Conservation (phyloP, 2,797 vertebrate species). For the Arctocebus calabarensis region DNA sequence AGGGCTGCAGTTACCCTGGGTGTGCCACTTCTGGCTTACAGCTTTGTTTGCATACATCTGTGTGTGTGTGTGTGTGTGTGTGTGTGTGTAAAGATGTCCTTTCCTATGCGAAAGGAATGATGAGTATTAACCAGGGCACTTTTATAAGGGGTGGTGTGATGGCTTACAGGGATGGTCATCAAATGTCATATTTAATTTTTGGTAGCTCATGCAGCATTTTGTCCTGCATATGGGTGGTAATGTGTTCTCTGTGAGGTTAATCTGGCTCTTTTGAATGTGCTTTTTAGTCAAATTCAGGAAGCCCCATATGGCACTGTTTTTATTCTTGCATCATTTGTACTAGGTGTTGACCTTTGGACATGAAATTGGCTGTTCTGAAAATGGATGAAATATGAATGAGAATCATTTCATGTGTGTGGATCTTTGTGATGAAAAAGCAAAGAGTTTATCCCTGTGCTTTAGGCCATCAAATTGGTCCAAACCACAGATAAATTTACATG, state of each 20-base stretch:
- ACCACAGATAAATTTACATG: not conserved
- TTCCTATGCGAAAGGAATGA: not conserved
- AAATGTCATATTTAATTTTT: not conserved
- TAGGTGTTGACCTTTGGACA: constrained; percentile 60
- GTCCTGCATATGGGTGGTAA: constrained; percentile 55
- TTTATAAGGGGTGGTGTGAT: not conserved
- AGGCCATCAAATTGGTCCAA: not conserved
- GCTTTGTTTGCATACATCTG: not conserved
- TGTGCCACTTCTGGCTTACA: not conserved
- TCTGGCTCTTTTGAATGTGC: constrained; percentile 42
- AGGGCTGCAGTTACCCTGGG: not conserved
- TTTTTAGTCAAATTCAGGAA: constrained; percentile 49
- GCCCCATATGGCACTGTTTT: constrained; percentile 64
- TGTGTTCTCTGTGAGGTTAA: constrained; percentile 57
- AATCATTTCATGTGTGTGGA: not conserved
- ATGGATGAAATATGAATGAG: constrained; percentile 63
- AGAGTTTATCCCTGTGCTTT: not conserved
- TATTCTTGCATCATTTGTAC: constrained; percentile 58
- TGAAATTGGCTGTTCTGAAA: constrained; percentile 58
- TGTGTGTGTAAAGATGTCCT: not conserved
- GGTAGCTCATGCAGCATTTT: not conserved
- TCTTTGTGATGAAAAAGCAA: constrained; percentile 29
- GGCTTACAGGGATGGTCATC: not conserved
- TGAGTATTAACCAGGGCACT: not conserved
- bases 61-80: not conserved